Percentiles rank a stretch among this genome's conserved stretches.
Evolutionary conservation across 2,888 invertebrate species (phyloP).

Genomic region (Baronia brevicornis): DNA sequence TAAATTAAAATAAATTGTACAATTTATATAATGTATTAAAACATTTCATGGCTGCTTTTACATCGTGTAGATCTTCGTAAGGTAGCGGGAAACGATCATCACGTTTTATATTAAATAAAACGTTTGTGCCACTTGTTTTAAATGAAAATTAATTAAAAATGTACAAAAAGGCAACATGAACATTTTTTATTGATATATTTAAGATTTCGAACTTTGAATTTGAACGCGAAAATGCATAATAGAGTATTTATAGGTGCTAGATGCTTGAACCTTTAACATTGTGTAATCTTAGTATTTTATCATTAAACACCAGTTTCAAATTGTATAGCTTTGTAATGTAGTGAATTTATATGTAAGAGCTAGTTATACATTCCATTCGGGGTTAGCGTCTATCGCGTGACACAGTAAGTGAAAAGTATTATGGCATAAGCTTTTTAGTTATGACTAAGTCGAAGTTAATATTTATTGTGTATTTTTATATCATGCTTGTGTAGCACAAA

Average conservation of each 20-base stretch:
- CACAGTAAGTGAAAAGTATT: conserved; percentile 59
- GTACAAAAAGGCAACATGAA: conserved; percentile 68
- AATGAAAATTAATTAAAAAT: conserved; percentile 23
- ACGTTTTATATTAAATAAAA: too few relatives aligned
- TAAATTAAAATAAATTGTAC: too few relatives aligned
- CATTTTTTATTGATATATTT: conserved; percentile 44
- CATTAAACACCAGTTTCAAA: conserved; percentile 1
- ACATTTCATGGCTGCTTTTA: too few relatives aligned
- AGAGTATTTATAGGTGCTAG: conserved; percentile 38
- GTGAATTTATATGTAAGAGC: conserved; percentile 4
- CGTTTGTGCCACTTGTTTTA: conserved; percentile 5
- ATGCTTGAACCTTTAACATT: conserved; percentile 19
- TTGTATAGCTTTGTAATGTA: conserved; percentile 1
- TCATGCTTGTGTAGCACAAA: conserved; percentile 75
- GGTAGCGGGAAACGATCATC: too few relatives aligned
- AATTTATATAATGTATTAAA: too few relatives aligned
- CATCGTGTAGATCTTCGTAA: too few relatives aligned
- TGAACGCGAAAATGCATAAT: conserved; percentile 25
- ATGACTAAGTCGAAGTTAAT: conserved; percentile 68
- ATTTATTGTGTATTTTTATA: conserved; percentile 75
- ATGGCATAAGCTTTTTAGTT: conserved; percentile 53
- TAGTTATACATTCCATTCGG: conserved; percentile 28
- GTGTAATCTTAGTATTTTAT: conserved; percentile 3
- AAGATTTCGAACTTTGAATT: conserved; percentile 26
- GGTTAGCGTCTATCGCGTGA: conserved; percentile 43